Evolutionary conservation across 1,140 invertebrate species (phyloP), one percentile per base, ranked within the genome.

Genomic region (Atopsyche davidsoni): DNA sequence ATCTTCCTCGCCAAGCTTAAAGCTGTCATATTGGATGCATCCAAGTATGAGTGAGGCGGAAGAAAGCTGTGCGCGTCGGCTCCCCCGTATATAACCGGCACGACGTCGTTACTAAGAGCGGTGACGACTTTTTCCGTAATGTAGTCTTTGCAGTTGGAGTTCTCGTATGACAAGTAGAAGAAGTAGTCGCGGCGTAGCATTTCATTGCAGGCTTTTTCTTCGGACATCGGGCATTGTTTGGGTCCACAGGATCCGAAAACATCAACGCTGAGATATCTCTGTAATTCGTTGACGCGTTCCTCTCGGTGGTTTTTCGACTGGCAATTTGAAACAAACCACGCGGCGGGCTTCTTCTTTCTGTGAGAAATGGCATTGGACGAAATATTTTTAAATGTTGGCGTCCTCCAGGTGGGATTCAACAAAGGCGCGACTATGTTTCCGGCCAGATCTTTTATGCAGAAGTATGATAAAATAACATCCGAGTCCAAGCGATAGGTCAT

Each of bases 91-190:
- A 81, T 76, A 4, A 82, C 68, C 0, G 80, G 80, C 7, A 83
- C 62, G 1, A 79, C 63, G 40, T 65, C 51, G 7, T 59, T 57
- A 13, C 53, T 47, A 7, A 73, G 38, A 0, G 59, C 56, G 3
- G 55, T 61, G 56, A 68, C 82, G 2, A 82, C 65, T 59, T 80
- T 80, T 57, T 80, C 78, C 1, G 79, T 81, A 1, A 80, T 64
- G 53, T 80, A 80, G 52, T 79, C 79, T 4, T 57, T 61, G 53
- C 73, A 75, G 1, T 69, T 48, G 2, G 73, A 67, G 56, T 85
- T 83, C 60, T 85, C 81, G 24, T 83, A 80, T 0, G 80, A 64
- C 34, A 83, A 59, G 59, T 83, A 82, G 61, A 83, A 84, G 55
- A 75, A 74, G 63, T 84, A 83, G 2, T 70, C 54, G 4, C 62